These are phyloP conservation scores for Gopherus evgoodei DNA, from an alignment of 2,113 vertebrate species.

Conservation along the genomic window DNA sequence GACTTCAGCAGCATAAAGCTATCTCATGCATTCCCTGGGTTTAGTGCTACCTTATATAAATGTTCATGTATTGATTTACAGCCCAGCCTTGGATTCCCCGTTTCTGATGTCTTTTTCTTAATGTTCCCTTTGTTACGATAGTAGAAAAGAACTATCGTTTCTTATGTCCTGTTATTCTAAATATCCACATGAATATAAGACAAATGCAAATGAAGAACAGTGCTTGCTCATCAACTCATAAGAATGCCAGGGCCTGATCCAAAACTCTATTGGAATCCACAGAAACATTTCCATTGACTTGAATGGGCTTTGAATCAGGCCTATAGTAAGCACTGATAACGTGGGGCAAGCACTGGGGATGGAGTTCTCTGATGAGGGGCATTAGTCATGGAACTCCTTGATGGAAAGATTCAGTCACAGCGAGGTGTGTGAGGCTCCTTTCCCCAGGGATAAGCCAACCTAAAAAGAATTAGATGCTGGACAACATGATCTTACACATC, in stretches of 20 bases:
- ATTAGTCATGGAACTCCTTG: not conserved
- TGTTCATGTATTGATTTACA: not conserved
- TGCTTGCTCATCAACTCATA: not conserved
- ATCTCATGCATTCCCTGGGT: not conserved
- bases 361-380: not conserved
- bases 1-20: not conserved
- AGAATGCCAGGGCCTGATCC: fast-evolving
- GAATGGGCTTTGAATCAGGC: not conserved
- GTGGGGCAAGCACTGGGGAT: not conserved
- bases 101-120: not conserved
- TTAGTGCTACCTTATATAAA: not conserved
- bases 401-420: not conserved
- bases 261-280: not conserved
- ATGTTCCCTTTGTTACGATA: not conserved
- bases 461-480: not conserved
- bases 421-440: fast-evolving
- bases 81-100: fast-evolving
- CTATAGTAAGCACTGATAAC: not conserved
- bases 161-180: not conserved
- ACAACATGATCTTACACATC: no score
- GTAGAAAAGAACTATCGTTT: not conserved
- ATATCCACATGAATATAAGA: not conserved
- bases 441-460: not conserved
- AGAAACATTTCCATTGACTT: not conserved
- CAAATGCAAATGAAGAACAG: not conserved